A percentile compares a stretch with the other conserved stretches of the same genome.
Conservation (phyloP, 2,113 vertebrate genomes). For the Solenodon paradoxus region DNA sequence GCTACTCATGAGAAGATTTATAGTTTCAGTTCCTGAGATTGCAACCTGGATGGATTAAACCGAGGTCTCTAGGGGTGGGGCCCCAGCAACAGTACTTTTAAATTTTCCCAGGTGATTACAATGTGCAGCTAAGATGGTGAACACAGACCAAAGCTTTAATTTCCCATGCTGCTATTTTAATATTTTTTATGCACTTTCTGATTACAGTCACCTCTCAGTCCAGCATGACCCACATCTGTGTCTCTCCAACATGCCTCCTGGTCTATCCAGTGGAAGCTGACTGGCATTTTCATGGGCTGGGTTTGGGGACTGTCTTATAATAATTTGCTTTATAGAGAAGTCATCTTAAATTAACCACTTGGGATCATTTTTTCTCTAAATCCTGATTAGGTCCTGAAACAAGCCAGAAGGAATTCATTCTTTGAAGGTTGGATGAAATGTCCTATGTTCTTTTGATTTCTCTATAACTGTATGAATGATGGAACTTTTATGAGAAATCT, state of each 20-base stretch:
- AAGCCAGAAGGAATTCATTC: conserved; percentile 33
- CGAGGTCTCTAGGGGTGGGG: neutral
- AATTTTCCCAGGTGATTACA: conserved; percentile 25
- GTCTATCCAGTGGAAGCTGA: neutral
- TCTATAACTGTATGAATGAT: neutral
- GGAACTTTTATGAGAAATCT: neutral
- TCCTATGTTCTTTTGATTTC: neutral
- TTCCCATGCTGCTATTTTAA: neutral
- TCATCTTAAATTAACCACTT: conserved; percentile 34
- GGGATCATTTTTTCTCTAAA: conserved; percentile 24
- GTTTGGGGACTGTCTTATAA: neutral
- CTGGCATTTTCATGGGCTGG: too few species aligned
- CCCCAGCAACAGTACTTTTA: neutral
- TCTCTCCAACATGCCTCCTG: neutral
- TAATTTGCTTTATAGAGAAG: conserved; percentile 29
- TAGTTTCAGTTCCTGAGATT: neutral
- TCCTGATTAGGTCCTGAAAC: conserved; percentile 20
- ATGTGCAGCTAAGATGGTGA: neutral
- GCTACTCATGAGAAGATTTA: neutral
- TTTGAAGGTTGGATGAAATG: conserved; percentile 5
- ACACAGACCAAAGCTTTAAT: neutral
- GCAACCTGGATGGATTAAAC: conserved; percentile 6
- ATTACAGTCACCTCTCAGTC: neutral
- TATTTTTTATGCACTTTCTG: neutral
- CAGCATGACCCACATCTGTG: neutral